Conservation (phyloP, 2,113 vertebrate genomes). For the Alethe castanea region DNA sequence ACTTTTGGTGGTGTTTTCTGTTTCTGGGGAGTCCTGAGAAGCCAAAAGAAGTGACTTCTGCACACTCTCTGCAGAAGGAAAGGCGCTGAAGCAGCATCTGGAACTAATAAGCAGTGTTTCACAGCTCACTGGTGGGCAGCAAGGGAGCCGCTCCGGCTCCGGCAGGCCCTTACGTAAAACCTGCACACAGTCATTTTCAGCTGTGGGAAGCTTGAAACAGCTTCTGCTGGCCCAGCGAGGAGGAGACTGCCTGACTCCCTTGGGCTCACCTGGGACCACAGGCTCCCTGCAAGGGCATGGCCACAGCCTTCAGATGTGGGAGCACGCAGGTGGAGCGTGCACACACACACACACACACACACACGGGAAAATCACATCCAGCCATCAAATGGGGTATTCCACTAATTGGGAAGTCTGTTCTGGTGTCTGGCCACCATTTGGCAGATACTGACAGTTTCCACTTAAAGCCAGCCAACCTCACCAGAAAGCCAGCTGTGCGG, state of each 20-base stretch:
- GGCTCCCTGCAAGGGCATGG: neutral
- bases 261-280: neutral
- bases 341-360: neutral
- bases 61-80: neutral
- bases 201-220: neutral
- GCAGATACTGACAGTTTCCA: conserved; percentile 38
- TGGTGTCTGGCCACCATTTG: conserved; percentile 49
- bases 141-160: neutral
- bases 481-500: neutral
- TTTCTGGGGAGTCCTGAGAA: neutral
- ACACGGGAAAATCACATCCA: neutral
- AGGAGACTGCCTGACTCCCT: neutral
- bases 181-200: neutral
- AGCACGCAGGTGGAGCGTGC: neutral
- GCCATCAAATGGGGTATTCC: neutral
- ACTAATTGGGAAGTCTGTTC: conserved; percentile 34
- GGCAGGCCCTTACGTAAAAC: neutral
- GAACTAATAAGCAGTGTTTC: conserved; percentile 45
- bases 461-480: neutral
- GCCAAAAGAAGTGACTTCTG: neutral
- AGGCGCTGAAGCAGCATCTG: conserved; percentile 20
- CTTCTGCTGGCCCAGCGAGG: neutral
- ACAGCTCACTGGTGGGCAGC: conserved; percentile 34
- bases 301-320: conserved; percentile 19
- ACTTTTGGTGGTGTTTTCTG: neutral